A percentile compares a stretch with the other conserved stretches of the same genome.
These are phyloP conservation scores for Oxyura jamaicensis DNA, from an alignment of 2,113 vertebrate genomes.

Conservation along the genomic window DNA sequence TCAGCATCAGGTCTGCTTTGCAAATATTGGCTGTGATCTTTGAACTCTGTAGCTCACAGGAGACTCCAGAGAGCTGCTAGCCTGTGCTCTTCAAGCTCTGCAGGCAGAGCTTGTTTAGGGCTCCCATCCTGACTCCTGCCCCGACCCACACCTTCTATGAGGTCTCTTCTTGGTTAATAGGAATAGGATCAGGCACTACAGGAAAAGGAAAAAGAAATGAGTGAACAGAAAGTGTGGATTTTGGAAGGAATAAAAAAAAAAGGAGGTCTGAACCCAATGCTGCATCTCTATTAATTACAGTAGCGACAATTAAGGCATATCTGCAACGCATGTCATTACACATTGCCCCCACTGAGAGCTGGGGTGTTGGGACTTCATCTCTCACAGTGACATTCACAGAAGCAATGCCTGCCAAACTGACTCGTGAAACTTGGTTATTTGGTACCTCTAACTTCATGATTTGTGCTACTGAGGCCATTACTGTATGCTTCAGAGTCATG, in stretches of 20 bases:
- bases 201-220: not conserved
- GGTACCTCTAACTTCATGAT: not conserved
- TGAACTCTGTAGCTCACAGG: not conserved
- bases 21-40: conserved; percentile 8
- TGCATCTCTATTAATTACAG: not conserved
- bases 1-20: conserved; percentile 38
- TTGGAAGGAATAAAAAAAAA: not conserved
- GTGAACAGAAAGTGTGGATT: not conserved
- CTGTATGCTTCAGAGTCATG: not conserved
- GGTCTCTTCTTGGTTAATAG: not conserved
- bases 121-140: not conserved
- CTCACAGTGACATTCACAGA: not conserved
- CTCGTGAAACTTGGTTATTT: not conserved
- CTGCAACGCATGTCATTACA: not conserved
- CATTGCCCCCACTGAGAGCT: not conserved
- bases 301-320: not conserved
- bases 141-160: not conserved
- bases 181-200: not conserved
- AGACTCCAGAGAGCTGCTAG: not conserved
- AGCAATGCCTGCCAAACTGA: accelerated
- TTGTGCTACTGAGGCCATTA: not conserved
- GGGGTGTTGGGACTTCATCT: not conserved
- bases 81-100: not conserved
- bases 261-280: not conserved
- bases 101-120: not conserved